These are phyloP conservation scores for Orthochromis indermauri DNA, from an alignment of 2,113 vertebrate species.

Conservation along the genomic window DNA sequence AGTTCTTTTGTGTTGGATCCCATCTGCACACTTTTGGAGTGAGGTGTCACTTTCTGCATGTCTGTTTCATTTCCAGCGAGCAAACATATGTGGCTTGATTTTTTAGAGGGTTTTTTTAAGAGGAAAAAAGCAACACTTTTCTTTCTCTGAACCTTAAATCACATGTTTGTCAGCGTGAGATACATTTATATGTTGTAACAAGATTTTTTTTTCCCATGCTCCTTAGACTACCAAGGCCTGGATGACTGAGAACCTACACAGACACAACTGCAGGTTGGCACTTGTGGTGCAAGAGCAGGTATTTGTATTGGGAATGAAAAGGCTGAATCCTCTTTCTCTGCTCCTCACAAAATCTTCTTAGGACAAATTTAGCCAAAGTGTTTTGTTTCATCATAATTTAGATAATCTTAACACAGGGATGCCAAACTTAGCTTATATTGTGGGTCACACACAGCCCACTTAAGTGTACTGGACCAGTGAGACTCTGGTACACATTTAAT, in stretches of 20 bases:
- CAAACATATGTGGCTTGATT: neutral
- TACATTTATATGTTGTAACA: neutral
- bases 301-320: neutral
- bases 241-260: neutral
- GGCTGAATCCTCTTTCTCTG: neutral
- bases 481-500: neutral
- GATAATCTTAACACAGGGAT: neutral
- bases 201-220: neutral
- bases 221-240: neutral
- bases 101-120: neutral
- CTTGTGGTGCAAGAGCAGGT: neutral
- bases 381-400: neutral
- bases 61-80: neutral
- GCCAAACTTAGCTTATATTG: neutral
- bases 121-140: neutral
- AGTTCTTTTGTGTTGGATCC: slow-evolving; percentile 54
- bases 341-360: neutral
- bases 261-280: neutral
- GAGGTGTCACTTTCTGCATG: slow-evolving; percentile 42
- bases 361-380: neutral
- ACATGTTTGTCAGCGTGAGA: neutral
- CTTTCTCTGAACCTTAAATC: neutral
- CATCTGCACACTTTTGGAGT: slow-evolving; percentile 53
- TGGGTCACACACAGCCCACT: neutral
- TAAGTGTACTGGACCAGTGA: neutral